phyloP scores from a whole-genome alignment of 2,888 invertebrate genomes.

The Strigamia transsilvanica region DNA sequence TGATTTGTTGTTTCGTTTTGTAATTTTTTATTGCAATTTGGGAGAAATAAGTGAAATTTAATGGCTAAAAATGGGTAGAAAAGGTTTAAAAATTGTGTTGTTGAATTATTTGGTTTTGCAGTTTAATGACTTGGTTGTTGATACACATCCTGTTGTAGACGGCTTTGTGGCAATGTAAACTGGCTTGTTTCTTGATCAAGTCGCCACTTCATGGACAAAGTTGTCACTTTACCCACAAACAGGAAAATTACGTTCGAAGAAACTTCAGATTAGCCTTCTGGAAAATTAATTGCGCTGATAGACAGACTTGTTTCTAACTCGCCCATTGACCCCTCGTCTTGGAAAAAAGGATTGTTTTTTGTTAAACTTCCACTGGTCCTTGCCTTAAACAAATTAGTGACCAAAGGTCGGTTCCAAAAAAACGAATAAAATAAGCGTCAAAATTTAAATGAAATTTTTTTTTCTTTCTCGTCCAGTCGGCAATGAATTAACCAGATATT shows the following conservation, averaged over 20 bases:
- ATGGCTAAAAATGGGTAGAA: slow-evolving; percentile 11
- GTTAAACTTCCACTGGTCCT: slow-evolving; percentile 29
- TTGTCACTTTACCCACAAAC: slow-evolving; percentile 51
- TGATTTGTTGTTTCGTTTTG: not conserved
- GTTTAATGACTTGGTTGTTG: slow-evolving; percentile 30
- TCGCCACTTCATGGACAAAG: slow-evolving; percentile 15
- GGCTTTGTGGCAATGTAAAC: slow-evolving; percentile 35
- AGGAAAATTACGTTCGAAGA: slow-evolving; percentile 54
- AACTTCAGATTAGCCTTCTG: slow-evolving; percentile 50
- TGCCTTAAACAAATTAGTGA: slow-evolving; percentile 27
- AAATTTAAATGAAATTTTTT: not conserved
- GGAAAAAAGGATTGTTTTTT: slow-evolving; percentile 25
- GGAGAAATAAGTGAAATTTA: not conserved
- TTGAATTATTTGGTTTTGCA: not conserved
- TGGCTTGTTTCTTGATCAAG: slow-evolving; percentile 32
- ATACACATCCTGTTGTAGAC: slow-evolving; percentile 33
- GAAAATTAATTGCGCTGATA: slow-evolving; percentile 33
- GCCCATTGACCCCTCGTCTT: slow-evolving; percentile 24
- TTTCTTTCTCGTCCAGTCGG: not conserved
- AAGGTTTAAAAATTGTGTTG: not conserved
- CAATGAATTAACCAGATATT: slow-evolving; percentile 21
- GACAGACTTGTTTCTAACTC: slow-evolving; percentile 18
- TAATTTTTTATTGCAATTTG: slow-evolving; percentile 4
- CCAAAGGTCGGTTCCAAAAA: not conserved
- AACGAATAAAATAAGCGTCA: not conserved